Percentiles rank a stretch among this genome's conserved stretches.
Evolutionary conservation across 2,113 vertebrate species (phyloP).

Genomic region (Lasiurus borealis): DNA sequence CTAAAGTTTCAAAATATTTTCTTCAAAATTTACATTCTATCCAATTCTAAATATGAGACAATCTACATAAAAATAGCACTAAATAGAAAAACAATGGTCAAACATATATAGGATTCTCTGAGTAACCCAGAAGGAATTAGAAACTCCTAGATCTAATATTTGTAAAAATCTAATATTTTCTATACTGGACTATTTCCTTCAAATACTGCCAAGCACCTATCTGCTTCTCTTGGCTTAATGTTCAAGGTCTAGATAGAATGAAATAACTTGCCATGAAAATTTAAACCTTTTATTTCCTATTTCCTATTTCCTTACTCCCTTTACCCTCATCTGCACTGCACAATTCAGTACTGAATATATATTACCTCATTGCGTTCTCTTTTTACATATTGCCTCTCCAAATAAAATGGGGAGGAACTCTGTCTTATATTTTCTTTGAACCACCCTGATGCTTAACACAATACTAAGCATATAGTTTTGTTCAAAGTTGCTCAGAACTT

Average conservation of each 20-base stretch:
- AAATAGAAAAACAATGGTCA: constrained; percentile 8
- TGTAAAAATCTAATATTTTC: background rate
- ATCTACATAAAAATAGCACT: background rate
- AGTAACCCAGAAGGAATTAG: constrained; percentile 20
- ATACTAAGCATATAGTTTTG: constrained; percentile 30
- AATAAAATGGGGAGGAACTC: background rate
- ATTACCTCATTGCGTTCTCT: background rate
- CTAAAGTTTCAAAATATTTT: constrained; percentile 4
- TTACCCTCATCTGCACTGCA: background rate
- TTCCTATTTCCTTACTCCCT: background rate
- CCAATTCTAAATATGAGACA: background rate
- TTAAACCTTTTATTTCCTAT: background rate
- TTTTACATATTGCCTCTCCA: background rate
- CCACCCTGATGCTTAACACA: background rate
- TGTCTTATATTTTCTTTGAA: constrained; percentile 16
- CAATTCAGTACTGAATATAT: background rate
- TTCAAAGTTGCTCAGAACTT: constrained; percentile 20
- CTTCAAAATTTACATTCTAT: background rate
- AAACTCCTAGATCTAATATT: background rate
- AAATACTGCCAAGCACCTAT: background rate
- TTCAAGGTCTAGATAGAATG: background rate
- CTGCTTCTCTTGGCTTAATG: background rate
- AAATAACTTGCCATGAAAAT: background rate
- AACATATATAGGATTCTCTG: background rate
- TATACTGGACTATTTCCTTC: background rate